Conservation (phyloP, 2,113 vertebrate species). For the Salminus brasiliensis region DNA sequence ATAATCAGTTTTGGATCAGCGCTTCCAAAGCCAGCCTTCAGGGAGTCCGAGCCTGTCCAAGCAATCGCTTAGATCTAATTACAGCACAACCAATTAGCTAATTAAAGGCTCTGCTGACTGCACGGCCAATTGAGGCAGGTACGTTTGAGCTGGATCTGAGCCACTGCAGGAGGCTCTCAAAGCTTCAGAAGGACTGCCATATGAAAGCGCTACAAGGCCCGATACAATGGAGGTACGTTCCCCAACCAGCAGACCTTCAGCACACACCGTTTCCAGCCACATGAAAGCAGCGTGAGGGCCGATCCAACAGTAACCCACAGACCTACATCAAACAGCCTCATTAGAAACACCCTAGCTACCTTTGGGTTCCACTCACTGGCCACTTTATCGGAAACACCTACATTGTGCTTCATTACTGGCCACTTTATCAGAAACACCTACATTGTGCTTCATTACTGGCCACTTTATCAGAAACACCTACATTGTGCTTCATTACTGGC, state of each 20-base stretch:
- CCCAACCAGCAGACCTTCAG: neutral
- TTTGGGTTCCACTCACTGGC: too few species aligned
- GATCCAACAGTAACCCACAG: neutral
- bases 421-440: too few species aligned
- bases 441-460: too few species aligned
- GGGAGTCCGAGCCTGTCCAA: neutral
- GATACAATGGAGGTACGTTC: neutral
- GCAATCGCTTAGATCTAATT: constrained; percentile 1
- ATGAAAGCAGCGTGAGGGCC: too few species aligned
- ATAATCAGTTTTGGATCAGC: neutral
- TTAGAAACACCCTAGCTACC: too few species aligned
- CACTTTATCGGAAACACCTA: too few species aligned
- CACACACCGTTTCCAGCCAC: neutral
- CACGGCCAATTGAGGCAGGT: neutral
- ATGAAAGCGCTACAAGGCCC: neutral
- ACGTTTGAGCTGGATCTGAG: neutral
- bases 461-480: too few species aligned
- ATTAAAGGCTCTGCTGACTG: neutral
- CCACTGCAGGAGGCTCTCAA: neutral
- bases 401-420: too few species aligned
- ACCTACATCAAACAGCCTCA: too few species aligned
- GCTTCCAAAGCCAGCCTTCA: neutral
- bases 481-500: too few species aligned
- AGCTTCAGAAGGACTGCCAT: neutral
- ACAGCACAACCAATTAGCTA: neutral